Evolutionary conservation across 2,113 vertebrate species (phyloP).

Genomic region (Lophius piscatorius): DNA sequence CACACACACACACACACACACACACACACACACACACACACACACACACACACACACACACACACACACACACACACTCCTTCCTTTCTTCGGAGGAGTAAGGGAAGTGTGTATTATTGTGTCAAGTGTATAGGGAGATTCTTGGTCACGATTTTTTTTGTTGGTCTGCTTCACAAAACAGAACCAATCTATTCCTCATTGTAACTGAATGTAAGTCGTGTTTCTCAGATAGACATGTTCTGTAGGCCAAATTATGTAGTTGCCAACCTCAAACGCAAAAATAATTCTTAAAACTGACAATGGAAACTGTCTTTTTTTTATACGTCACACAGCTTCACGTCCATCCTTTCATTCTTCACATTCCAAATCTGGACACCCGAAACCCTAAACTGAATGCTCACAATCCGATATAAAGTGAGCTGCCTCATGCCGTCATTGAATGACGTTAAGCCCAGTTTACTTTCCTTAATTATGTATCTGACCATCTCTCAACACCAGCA

Average conservation of each 20-base stretch:
- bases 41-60: slow-evolving; percentile 5
- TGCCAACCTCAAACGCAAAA: too few relatives aligned
- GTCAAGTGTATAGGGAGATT: too few relatives aligned
- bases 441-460: not conserved
- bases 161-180: too few relatives aligned
- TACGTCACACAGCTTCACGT: not conserved
- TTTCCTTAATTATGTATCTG: too few relatives aligned
- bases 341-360: slow-evolving; percentile 5
- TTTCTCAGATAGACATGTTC: too few relatives aligned
- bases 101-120: slow-evolving; percentile 4
- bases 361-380: slow-evolving; percentile 2
- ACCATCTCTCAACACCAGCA: too few relatives aligned
- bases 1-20: not conserved
- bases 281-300: too few relatives aligned
- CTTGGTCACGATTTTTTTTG: too few relatives aligned
- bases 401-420: not conserved
- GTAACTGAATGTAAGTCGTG: too few relatives aligned
- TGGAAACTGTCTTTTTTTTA: too few relatives aligned
- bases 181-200: too few relatives aligned
- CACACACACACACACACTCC: not conserved
- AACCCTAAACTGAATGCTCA: not conserved
- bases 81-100: not conserved
- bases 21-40: slow-evolving; percentile 2
- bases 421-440: not conserved
- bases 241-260: too few relatives aligned